A percentile compares a stretch with the other conserved stretches of the same genome.
Evolutionary conservation across 2,113 vertebrate genomes (phyloP).

Genomic region (Pseudorhombus dupliciocellatus): DNA sequence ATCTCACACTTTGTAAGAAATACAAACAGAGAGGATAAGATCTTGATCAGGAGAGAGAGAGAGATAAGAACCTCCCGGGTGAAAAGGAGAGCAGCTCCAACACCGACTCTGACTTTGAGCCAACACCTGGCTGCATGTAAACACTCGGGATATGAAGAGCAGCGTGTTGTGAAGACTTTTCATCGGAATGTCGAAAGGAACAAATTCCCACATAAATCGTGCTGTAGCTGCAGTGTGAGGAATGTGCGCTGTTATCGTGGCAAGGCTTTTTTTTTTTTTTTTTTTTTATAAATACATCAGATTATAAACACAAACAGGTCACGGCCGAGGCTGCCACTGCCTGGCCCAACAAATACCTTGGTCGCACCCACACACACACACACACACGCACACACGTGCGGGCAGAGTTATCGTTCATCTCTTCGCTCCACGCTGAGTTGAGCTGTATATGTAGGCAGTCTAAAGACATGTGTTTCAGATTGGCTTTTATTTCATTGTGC

Average conservation of each 20-base stretch:
- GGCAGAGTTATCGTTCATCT: slow-evolving; percentile 48
- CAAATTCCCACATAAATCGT: slow-evolving; percentile 42
- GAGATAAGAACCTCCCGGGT: not conserved
- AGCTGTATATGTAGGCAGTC: slow-evolving; percentile 32
- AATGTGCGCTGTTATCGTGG: slow-evolving; percentile 37
- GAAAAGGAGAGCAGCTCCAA: slow-evolving; percentile 24
- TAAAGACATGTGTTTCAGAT: slow-evolving; percentile 67
- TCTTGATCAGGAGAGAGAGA: not conserved
- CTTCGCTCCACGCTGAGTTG: slow-evolving; percentile 36
- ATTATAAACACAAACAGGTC: slow-evolving; percentile 47
- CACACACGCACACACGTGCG: slow-evolving; percentile 1
- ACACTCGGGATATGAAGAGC: slow-evolving; percentile 14
- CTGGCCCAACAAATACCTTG: slow-evolving; percentile 48
- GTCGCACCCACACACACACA: slow-evolving; percentile 10
- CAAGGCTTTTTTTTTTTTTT: too few species aligned
- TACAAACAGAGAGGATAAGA: slow-evolving; percentile 4
- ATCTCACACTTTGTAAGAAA: not conserved
- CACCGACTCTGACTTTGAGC: slow-evolving; percentile 2
- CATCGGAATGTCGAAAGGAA: slow-evolving; percentile 44
- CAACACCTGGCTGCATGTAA: slow-evolving; percentile 9
- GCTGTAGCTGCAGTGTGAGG: slow-evolving; percentile 9
- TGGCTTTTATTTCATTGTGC: slow-evolving; percentile 60
- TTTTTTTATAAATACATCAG: slow-evolving; percentile 51
- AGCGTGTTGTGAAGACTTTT: slow-evolving; percentile 30
- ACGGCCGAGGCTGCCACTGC: slow-evolving; percentile 44